Evolutionary conservation across 2,888 invertebrate genomes (phyloP), one percentile per base, ranked within the genome.

Genomic region (Diadegma fenestrale): DNA sequence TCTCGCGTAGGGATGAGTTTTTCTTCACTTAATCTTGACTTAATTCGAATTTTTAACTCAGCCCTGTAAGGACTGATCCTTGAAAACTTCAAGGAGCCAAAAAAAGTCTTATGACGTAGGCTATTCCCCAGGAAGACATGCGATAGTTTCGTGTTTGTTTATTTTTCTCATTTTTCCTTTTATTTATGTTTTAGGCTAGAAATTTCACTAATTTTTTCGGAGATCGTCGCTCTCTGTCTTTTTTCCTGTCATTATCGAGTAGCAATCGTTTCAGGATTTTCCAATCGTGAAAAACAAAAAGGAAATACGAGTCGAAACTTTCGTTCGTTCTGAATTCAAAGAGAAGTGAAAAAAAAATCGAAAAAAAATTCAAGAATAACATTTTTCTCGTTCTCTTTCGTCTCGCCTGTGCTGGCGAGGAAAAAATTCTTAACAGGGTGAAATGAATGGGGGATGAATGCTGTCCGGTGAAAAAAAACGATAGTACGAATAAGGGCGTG

Each of bases 111-210:
- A 86, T 85, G 85, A 86, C 86, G 85, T 87, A 89, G 88, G 88
- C 87, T 89, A 90, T 88, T 85, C 89, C 89, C 87, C 88, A 89
- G 91, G 91, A 90, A 91, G 91, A 91, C 91, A 89, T 90, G 89
- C 90, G 90, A 91, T 90, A 89, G 88, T 89, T 91, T 89, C 86
- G 88, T 88, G 87, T 89, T 85, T 84, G 37, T 84, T 85, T 78
- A 80, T 81, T 72, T 69, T 78, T 84, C n/a, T 68, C 54, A 64
- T 37, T 54, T 71, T 77, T 82, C 37, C 71, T 82, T 75, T 64
- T 76, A n/a, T 76, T 76, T 12, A 12, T 71, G 58, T 72, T 68
- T 82, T 82, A 63, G 51, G 61, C 41, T 81, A 80, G 30, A 64
- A 76, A 37, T 54, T 37, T 22, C 61, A 81, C 78, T 75, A 81